A percentile compares a stretch with the other conserved stretches of the same genome.
Evolutionary conservation across 2,113 vertebrate genomes (phyloP).

Genomic region (Pseudorectes ferrugineus): DNA sequence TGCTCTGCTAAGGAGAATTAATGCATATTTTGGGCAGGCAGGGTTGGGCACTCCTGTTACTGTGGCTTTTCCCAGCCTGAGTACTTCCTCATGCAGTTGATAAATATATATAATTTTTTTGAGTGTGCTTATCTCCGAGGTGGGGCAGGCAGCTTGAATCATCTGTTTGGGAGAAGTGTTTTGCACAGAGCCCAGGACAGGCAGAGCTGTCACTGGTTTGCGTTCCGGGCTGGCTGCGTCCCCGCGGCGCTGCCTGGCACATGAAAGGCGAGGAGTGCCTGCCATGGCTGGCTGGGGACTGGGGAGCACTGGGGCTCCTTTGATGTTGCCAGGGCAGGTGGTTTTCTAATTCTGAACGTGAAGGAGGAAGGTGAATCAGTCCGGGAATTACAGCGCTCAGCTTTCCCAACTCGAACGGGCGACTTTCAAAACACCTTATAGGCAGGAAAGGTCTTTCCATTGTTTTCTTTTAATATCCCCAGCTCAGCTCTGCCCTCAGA

Average conservation of each 20-base stretch:
- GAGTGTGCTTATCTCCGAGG: neutral
- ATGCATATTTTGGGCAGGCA: neutral
- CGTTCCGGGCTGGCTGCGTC: accelerated
- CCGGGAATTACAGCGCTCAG: neutral
- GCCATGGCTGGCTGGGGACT: neutral
- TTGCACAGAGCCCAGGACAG: neutral
- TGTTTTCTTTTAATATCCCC: neutral
- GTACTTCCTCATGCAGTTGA: neutral
- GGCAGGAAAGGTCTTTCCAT: neutral
- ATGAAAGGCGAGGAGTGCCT: neutral
- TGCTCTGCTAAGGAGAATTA: neutral
- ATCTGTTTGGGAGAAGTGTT: neutral
- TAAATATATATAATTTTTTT: neutral
- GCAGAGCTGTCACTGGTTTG: neutral
- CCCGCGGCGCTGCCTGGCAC: neutral
- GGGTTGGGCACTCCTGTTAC: neutral
- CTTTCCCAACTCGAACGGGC: neutral
- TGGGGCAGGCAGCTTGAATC: neutral
- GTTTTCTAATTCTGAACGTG: neutral
- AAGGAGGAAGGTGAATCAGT: neutral
- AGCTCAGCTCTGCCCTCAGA: neutral
- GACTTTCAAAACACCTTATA: neutral
- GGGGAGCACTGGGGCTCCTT: neutral
- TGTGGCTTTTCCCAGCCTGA: neutral
- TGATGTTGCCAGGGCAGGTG: neutral